These are phyloP conservation scores for Tortricodes alternella DNA, from an alignment of 2,888 invertebrate species.

Conservation along the genomic window DNA sequence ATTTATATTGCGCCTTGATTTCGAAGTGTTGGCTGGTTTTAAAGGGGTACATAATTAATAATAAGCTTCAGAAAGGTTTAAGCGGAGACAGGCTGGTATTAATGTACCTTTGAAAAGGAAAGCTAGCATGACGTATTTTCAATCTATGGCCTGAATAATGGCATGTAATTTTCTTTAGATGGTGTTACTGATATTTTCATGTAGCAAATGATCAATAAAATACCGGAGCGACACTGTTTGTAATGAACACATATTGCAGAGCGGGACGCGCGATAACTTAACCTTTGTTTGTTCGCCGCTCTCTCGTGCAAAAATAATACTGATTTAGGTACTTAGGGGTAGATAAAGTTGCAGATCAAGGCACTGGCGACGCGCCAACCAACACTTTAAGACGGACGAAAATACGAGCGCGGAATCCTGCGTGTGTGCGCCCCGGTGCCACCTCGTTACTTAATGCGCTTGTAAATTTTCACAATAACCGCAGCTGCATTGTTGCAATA, in stretches of 20 bases:
- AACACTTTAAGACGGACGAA: slow-evolving; percentile 47
- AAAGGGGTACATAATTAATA: no score
- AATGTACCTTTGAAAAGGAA: no score
- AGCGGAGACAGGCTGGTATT: no score
- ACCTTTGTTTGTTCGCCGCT: slow-evolving; percentile 39
- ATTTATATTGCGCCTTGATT: no score
- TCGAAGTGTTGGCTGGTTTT: no score
- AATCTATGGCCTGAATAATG: no score
- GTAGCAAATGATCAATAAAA: background rate
- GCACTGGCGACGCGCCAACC: slow-evolving; percentile 60
- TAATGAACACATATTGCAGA: slow-evolving; percentile 4
- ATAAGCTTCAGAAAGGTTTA: no score
- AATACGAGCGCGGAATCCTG: slow-evolving; percentile 24
- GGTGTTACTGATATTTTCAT: no score
- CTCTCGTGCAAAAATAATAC: slow-evolving; percentile 31
- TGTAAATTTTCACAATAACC: slow-evolving; percentile 14
- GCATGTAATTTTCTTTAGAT: no score
- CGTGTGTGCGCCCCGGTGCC: background rate
- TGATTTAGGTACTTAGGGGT: slow-evolving; percentile 37
- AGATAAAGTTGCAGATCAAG: slow-evolving; percentile 47
- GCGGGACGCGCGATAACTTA: background rate
- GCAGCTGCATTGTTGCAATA: slow-evolving; percentile 27
- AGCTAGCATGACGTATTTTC: no score
- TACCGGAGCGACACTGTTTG: background rate
- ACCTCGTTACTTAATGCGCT: slow-evolving; percentile 28